A percentile compares a stretch with the other conserved stretches of the same genome.
Evolutionary conservation across 2,888 invertebrate genomes (phyloP).

Genomic region (Eumacrocentrus americanus): DNA sequence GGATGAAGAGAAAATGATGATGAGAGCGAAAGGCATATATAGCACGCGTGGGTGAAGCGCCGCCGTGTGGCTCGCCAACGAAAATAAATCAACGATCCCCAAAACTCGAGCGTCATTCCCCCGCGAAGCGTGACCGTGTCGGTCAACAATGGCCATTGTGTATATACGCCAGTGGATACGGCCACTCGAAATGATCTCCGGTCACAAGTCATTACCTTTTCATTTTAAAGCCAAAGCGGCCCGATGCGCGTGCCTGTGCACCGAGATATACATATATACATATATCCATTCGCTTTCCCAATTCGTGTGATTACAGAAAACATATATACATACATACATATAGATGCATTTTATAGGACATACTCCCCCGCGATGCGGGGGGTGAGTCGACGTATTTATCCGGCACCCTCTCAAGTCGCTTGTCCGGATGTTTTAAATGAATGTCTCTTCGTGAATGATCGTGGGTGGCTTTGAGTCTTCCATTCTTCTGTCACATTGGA

Average conservation of each 20-base stretch:
- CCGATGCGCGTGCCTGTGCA: constrained; percentile 13
- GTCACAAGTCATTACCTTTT: constrained; percentile 61
- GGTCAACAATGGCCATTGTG: constrained; percentile 58
- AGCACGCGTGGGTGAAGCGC: not conserved
- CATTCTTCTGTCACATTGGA: constrained; percentile 4
- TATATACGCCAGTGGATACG: constrained; percentile 39
- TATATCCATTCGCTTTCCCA: constrained; percentile 14
- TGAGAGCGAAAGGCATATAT: too few species aligned
- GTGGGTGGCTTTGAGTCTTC: constrained; percentile 5
- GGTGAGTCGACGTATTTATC: constrained; percentile 28
- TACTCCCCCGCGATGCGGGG: constrained; percentile 27
- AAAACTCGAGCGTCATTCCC: constrained; percentile 46
- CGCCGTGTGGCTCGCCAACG: not conserved
- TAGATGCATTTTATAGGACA: not conserved
- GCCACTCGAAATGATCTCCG: constrained; percentile 57
- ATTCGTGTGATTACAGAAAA: constrained; percentile 36
- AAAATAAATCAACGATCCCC: constrained; percentile 24
- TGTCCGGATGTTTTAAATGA: constrained; percentile 10
- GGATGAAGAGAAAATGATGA: not conserved
- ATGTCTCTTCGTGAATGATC: constrained; percentile 3
- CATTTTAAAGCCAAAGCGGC: constrained; percentile 51
- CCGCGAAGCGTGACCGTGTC: constrained; percentile 55
- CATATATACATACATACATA: constrained; percentile 31
- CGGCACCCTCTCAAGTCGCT: constrained; percentile 16
- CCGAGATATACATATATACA: constrained; percentile 10